These are phyloP conservation scores for Drosophila paracracens DNA, from an alignment of 2,888 invertebrate genomes.

Conservation along the genomic window DNA sequence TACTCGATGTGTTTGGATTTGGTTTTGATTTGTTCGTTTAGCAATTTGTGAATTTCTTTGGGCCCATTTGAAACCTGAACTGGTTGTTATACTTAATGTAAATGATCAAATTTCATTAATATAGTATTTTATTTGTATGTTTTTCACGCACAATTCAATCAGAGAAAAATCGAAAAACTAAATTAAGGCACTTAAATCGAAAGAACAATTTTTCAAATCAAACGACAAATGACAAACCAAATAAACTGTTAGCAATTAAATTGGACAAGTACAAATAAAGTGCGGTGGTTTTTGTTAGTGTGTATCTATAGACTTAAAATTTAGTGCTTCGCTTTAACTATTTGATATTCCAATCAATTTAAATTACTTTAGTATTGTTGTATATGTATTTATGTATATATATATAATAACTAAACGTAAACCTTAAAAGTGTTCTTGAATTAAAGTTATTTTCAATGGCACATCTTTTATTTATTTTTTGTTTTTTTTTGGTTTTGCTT, in stretches of 20 bases:
- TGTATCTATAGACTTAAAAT: conserved; percentile 43
- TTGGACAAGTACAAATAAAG: conserved; percentile 70
- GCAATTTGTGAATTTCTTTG: conserved; percentile 50
- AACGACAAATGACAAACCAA: conserved; percentile 28
- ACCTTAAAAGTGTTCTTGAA: conserved; percentile 49
- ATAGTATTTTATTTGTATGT: conserved; percentile 16
- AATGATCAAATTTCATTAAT: conserved; percentile 42
- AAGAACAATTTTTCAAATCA: conserved; percentile 32
- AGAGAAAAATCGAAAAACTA: conserved; percentile 50
- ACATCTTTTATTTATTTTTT: conserved; percentile 51
- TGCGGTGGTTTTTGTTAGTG: conserved; percentile 68
- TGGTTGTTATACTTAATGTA: conserved; percentile 56
- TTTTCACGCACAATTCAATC: conserved; percentile 40
- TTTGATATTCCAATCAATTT: conserved; percentile 31
- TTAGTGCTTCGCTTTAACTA: conserved; percentile 67
- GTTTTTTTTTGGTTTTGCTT: conserved; percentile 10
- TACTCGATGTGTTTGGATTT: conserved; percentile 71
- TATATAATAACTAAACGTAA: conserved; percentile 44
- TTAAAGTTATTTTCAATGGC: conserved; percentile 69
- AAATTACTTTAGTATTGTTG: conserved; percentile 51
- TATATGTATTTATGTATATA: conserved; percentile 44
- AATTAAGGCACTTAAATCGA: conserved; percentile 79
- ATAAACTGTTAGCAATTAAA: conserved; percentile 39
- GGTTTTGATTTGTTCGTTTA: conserved; percentile 47
- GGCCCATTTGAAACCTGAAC: conserved; percentile 81